These are phyloP conservation scores for Flexamia atlantica DNA, from an alignment of 2,888 invertebrate species.

Conservation along the genomic window DNA sequence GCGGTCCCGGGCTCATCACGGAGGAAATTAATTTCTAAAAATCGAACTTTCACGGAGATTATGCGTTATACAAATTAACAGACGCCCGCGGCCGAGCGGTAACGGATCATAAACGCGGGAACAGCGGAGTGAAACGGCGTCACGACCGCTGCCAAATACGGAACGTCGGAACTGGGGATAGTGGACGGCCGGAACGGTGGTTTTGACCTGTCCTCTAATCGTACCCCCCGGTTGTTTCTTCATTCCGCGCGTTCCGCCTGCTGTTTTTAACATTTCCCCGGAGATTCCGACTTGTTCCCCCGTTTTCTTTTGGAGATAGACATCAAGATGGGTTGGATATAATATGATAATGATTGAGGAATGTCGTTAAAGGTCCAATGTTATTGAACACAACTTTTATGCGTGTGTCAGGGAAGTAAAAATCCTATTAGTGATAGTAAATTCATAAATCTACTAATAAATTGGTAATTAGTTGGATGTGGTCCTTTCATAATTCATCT, in stretches of 20 bases:
- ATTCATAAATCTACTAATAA: no score
- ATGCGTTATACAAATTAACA: conserved; percentile 38
- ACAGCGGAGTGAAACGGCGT: not conserved
- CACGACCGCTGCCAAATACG: conserved; percentile 30
- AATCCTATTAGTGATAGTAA: no score
- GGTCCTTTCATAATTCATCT: no score
- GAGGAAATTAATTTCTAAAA: conserved; percentile 39
- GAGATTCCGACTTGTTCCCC: not conserved
- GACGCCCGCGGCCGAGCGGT: conserved; percentile 11
- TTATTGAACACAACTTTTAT: no score
- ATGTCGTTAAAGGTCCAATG: no score
- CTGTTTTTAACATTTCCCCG: not conserved
- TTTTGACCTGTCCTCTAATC: conserved; percentile 24
- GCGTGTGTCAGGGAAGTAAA: no score
- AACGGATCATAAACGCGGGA: not conserved
- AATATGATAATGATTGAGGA: no score
- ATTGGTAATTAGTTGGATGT: no score
- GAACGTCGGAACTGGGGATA: conserved; percentile 15
- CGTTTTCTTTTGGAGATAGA: not conserved
- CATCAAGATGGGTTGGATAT: no score
- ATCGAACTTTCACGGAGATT: conserved; percentile 28
- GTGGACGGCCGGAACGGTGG: conserved; percentile 29
- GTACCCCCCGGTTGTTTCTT: not conserved
- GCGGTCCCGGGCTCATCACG: not conserved
- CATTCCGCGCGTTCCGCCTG: conserved; percentile 10